Percentiles rank a stretch among this genome's conserved stretches.
Conservation (phyloP, 2,888 invertebrate genomes). For the Lepidocyrtinus sp. region DNA sequence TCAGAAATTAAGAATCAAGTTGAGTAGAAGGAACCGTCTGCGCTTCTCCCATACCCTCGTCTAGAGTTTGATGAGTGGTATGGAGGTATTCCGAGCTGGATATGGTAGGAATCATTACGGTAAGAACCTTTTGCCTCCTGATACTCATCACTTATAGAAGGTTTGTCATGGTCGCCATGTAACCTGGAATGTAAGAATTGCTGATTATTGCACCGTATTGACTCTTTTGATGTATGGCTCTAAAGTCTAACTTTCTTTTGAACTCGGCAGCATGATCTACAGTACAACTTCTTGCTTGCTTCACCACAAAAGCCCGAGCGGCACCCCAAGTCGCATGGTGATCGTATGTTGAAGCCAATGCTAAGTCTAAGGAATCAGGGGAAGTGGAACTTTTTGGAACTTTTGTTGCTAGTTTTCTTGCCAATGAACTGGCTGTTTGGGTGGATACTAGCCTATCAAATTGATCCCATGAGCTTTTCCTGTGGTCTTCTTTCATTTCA, state of each 20-base stretch:
- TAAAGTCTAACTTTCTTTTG: slow-evolving; percentile 24
- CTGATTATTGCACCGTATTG: too few relatives aligned
- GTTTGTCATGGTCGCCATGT: background rate
- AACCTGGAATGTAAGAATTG: too few relatives aligned
- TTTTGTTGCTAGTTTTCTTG: slow-evolving; percentile 23
- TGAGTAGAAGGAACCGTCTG: slow-evolving; percentile 59
- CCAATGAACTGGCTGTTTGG: slow-evolving; percentile 37
- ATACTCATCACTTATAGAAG: background rate
- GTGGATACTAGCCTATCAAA: slow-evolving; percentile 38
- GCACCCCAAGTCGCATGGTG: slow-evolving; percentile 63
- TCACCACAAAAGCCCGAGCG: slow-evolving; percentile 30
- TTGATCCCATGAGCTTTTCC: background rate
- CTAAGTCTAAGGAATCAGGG: slow-evolving; percentile 55
- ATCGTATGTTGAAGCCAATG: slow-evolving; percentile 53
- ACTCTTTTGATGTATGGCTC: too few relatives aligned
- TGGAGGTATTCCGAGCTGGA: slow-evolving; percentile 42
- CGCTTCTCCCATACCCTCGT: slow-evolving; percentile 60
- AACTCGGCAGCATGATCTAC: slow-evolving; percentile 30
- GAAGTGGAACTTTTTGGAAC: background rate
- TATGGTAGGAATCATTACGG: slow-evolving; percentile 45
- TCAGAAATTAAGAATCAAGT: background rate
- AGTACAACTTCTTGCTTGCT: slow-evolving; percentile 26
- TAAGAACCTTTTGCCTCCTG: slow-evolving; percentile 22
- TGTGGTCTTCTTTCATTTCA: background rate
- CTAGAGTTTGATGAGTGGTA: slow-evolving; percentile 55